phyloP scores from a whole-genome alignment of 2,888 invertebrate species.

The Cordilura impudica region DNA sequence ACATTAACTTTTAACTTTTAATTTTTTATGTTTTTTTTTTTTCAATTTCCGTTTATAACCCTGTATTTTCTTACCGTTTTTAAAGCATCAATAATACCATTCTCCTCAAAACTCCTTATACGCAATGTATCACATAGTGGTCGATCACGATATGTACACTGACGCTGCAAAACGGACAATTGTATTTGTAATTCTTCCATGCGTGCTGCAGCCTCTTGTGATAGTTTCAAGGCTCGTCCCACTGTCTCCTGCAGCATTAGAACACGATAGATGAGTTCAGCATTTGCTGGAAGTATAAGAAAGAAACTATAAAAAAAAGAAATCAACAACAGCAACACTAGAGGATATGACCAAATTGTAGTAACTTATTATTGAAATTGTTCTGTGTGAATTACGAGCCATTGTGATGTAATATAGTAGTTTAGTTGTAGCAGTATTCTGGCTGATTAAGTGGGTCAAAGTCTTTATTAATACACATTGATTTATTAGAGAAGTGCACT shows the following conservation, averaged over 20 bases:
- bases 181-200: slow-evolving; percentile 78
- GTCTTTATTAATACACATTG: slow-evolving; percentile 54
- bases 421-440: slow-evolving; percentile 14
- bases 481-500: slow-evolving; percentile 50
- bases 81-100: slow-evolving; percentile 77
- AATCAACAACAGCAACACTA: slow-evolving; percentile 29
- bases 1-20: background rate
- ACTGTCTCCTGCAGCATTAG: slow-evolving; percentile 77
- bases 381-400: slow-evolving; percentile 3
- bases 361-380: slow-evolving; percentile 48
- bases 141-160: slow-evolving; percentile 84
- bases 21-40: background rate
- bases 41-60: background rate
- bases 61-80: slow-evolving; percentile 73
- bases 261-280: slow-evolving; percentile 77
- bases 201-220: slow-evolving; percentile 77
- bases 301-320: background rate
- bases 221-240: slow-evolving; percentile 75
- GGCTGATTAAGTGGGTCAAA: slow-evolving; percentile 56
- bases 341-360: slow-evolving; percentile 35
- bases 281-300: slow-evolving; percentile 71
- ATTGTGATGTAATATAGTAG: slow-evolving; percentile 20
- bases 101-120: slow-evolving; percentile 83
- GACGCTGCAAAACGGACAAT: slow-evolving; percentile 79
- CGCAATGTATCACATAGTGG: slow-evolving; percentile 88